phyloP scores from a whole-genome alignment of 2,113 vertebrate species.

The Cyrtonyx montezumae region DNA sequence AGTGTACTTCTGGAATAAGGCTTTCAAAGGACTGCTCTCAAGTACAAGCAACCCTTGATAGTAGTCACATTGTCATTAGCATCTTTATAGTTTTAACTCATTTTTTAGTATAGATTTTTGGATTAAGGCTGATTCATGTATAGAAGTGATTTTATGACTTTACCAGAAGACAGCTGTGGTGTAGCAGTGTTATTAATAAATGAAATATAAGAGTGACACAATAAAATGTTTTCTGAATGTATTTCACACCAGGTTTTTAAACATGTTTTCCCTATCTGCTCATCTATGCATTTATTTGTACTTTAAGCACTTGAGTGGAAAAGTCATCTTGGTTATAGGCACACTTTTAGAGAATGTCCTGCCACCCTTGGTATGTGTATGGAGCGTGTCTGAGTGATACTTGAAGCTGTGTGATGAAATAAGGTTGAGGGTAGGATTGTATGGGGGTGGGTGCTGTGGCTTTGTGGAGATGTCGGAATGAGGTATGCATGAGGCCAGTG shows the following conservation, averaged over 20 bases:
- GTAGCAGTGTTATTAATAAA: neutral
- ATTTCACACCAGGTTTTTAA: no score
- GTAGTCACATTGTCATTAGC: neutral
- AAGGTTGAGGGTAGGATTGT: neutral
- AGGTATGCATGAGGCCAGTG: neutral
- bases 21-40: neutral
- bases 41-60: neutral
- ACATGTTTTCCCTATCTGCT: no score
- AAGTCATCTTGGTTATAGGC: neutral
- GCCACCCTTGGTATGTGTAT: neutral
- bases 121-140: neutral
- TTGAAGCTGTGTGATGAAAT: neutral
- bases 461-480: neutral
- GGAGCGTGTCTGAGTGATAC: accelerated
- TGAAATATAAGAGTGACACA: no score
- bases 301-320: neutral
- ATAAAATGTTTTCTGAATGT: no score
- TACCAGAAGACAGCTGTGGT: neutral
- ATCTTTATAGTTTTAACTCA: neutral
- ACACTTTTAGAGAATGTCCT: neutral
- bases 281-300: no score
- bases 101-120: neutral
- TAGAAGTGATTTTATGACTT: neutral
- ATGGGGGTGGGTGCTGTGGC: no score
- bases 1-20: neutral